phyloP scores from a whole-genome alignment of 2,113 vertebrate species.

The Apteryx mantelli region DNA sequence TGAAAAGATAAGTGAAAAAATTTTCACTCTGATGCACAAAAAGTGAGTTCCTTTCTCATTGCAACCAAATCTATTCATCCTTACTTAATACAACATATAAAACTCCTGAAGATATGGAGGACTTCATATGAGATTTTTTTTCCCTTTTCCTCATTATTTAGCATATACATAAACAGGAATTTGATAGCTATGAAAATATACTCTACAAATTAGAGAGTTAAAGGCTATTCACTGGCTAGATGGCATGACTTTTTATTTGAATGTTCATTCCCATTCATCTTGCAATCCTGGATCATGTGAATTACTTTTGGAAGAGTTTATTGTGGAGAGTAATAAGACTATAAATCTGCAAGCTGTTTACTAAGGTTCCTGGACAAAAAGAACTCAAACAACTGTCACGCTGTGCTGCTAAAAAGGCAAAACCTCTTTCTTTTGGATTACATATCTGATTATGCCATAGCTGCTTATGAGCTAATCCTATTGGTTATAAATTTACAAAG shows the following conservation, averaged over 20 bases:
- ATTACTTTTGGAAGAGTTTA: constrained; percentile 68
- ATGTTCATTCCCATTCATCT: constrained; percentile 42
- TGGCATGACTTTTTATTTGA: constrained; percentile 35
- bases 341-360: constrained; percentile 62
- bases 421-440: constrained; percentile 45
- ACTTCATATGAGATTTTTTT: background rate
- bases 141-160: background rate
- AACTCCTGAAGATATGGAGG: background rate
- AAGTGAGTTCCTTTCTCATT: background rate
- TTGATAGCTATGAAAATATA: background rate
- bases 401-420: constrained; percentile 25
- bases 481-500: background rate
- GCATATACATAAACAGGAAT: constrained; percentile 12
- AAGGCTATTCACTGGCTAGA: background rate
- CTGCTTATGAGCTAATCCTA: background rate
- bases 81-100: background rate
- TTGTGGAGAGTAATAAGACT: constrained; percentile 61
- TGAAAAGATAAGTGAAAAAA: background rate
- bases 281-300: constrained; percentile 10
- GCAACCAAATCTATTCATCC: background rate
- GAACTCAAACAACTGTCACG: background rate
- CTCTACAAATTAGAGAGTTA: background rate
- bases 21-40: background rate
- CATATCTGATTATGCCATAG: constrained; percentile 19
- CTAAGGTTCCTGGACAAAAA: constrained; percentile 28